phyloP scores from a whole-genome alignment of 2,888 invertebrate species.

The Ametastegia equiseti region DNA sequence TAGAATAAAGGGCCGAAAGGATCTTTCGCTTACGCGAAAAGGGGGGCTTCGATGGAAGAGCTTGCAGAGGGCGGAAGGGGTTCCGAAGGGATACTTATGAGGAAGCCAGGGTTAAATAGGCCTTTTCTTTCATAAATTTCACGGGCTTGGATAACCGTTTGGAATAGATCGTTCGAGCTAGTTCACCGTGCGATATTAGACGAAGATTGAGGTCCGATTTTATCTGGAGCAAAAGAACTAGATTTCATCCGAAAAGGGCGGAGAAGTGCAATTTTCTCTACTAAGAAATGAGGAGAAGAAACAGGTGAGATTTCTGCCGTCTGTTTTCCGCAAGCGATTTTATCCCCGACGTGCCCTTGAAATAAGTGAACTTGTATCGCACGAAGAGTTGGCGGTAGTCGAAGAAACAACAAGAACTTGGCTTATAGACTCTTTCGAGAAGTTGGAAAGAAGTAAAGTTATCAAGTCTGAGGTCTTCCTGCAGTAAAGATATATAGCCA shows the following conservation, averaged over 20 bases:
- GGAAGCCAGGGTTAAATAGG: slow-evolving; percentile 73
- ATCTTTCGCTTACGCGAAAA: neutral
- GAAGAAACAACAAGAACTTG: neutral
- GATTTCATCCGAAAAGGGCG: neutral
- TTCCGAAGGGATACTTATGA: slow-evolving; percentile 57
- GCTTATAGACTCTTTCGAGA: neutral
- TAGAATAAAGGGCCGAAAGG: slow-evolving; percentile 42
- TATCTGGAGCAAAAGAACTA: neutral
- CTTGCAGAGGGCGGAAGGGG: slow-evolving; percentile 5
- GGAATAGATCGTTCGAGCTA: slow-evolving; percentile 71
- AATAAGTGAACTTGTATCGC: neutral
- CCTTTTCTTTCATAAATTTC: slow-evolving; percentile 76
- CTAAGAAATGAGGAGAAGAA: neutral
- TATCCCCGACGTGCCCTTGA: neutral
- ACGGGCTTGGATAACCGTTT: slow-evolving; percentile 71
- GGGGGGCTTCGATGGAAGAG: neutral
- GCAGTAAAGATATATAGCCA: neutral
- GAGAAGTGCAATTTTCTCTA: neutral
- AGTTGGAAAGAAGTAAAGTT: slow-evolving; percentile 26
- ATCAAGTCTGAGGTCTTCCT: neutral
- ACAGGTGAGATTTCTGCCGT: neutral
- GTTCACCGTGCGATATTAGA: neutral
- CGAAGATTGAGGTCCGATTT: neutral
- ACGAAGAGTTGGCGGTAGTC: neutral
- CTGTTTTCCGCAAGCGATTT: neutral